phyloP scores from a whole-genome alignment of 2,113 vertebrate genomes.

The Actenoides hombroni region DNA sequence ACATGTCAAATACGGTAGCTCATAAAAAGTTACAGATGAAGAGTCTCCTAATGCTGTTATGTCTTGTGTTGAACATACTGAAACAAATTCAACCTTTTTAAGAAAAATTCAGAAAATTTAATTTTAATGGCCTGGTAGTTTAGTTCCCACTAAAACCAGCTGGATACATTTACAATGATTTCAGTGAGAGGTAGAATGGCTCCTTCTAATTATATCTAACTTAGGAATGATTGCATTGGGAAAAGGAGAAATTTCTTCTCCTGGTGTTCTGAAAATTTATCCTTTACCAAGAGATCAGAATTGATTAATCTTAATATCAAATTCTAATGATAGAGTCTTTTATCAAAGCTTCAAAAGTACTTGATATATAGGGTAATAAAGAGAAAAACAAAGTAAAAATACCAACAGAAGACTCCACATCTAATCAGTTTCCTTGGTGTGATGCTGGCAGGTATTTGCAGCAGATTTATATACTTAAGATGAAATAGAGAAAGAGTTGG shows the following conservation, averaged over 20 bases:
- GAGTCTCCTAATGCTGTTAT: not conserved
- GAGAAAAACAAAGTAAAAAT: conserved; percentile 15
- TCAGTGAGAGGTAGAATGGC: not conserved
- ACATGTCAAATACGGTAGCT: not conserved
- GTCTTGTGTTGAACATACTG: not conserved
- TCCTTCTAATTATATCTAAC: conserved; percentile 17
- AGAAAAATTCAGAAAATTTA: not conserved
- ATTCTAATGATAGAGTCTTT: not conserved
- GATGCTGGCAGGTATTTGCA: not conserved
- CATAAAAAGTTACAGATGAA: not conserved
- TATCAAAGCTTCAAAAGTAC: not conserved
- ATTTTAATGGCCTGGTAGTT: not conserved
- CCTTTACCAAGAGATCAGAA: not conserved
- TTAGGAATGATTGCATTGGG: not conserved
- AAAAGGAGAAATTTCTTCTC: conserved; percentile 34
- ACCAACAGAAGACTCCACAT: not conserved
- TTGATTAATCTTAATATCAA: not conserved
- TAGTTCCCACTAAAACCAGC: not conserved
- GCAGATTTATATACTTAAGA: not conserved
- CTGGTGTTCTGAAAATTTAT: not conserved
- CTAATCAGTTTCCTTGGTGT: not conserved
- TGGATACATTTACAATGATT: not conserved
- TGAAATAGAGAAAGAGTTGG: not conserved
- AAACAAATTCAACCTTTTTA: not conserved
- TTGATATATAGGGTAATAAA: not conserved